Evolutionary conservation across 2,113 vertebrate genomes (phyloP).

Genomic region (Oreochromis aureus): DNA sequence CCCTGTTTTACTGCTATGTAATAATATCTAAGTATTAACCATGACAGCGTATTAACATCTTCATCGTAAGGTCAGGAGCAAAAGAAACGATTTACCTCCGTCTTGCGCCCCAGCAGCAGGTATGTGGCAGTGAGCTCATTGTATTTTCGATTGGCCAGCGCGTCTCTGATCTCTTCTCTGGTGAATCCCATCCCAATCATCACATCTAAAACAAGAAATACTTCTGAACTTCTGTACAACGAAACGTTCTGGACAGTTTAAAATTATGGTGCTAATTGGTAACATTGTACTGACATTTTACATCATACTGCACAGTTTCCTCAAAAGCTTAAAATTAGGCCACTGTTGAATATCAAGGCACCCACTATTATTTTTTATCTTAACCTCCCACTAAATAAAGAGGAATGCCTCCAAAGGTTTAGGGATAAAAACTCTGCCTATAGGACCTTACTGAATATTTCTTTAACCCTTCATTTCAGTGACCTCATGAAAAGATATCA

Average conservation of each 20-base stretch:
- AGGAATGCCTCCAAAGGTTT: neutral
- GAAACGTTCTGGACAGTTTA: rapidly evolving
- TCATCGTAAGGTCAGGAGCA: neutral
- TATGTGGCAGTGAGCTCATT: conserved; percentile 93
- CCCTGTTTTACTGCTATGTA: neutral
- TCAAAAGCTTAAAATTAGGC: neutral
- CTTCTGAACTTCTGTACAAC: neutral
- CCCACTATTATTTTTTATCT: neutral
- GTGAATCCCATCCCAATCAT: conserved; percentile 94
- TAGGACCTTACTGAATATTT: neutral
- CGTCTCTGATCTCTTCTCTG: conserved; percentile 86
- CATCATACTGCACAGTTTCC: neutral
- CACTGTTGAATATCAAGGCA: neutral
- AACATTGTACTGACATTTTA: neutral
- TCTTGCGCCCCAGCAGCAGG: conserved; percentile 87
- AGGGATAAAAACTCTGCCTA: neutral
- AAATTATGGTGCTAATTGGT: rapidly evolving
- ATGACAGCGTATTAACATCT: too few relatives aligned
- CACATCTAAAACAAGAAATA: conserved; percentile 73
- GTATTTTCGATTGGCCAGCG: conserved; percentile 84
- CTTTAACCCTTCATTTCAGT: neutral
- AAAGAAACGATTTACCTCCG: conserved; percentile 60
- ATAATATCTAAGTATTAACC: neutral
- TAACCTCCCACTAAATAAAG: neutral
- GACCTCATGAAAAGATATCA: neutral